phyloP scores from a whole-genome alignment of 2,113 vertebrate species.

The Stigmatopora argus region DNA sequence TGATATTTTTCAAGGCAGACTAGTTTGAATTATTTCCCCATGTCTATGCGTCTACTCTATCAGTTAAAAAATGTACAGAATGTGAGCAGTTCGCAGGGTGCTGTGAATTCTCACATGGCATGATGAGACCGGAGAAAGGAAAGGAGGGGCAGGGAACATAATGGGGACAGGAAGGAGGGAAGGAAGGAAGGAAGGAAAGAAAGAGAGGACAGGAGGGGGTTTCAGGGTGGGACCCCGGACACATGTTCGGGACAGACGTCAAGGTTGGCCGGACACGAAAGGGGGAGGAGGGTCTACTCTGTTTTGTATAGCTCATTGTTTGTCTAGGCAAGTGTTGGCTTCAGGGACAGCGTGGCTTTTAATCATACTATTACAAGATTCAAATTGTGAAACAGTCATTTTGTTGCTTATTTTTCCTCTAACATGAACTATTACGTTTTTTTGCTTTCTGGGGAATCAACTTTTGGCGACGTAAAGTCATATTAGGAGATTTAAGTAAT shows the following conservation, averaged over 20 bases:
- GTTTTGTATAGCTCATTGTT: neutral
- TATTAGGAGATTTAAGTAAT: too few species aligned
- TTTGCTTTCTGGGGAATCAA: too few species aligned
- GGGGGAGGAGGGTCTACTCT: neutral
- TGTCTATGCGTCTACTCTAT: neutral
- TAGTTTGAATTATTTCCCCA: neutral
- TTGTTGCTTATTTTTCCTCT: too few species aligned
- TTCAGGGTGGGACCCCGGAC: slow-evolving; percentile 9
- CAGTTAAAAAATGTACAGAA: neutral
- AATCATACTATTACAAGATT: too few species aligned
- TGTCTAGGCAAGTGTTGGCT: neutral
- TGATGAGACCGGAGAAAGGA: slow-evolving; percentile 22
- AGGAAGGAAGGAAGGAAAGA: slow-evolving; percentile 25
- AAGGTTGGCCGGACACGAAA: slow-evolving; percentile 23
- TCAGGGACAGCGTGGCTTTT: too few species aligned
- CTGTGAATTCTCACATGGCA: slow-evolving; percentile 50
- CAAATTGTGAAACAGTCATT: too few species aligned
- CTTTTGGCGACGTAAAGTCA: too few species aligned
- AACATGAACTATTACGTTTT: too few species aligned
- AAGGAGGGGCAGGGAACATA: slow-evolving; percentile 6
- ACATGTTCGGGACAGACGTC: slow-evolving; percentile 17
- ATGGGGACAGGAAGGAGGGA: slow-evolving; percentile 29
- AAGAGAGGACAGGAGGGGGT: slow-evolving; percentile 25
- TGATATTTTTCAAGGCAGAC: neutral
- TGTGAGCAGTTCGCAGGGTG: slow-evolving; percentile 1